phyloP scores from a whole-genome alignment of 2,797 vertebrate genomes.

The Glossophaga mutica region DNA sequence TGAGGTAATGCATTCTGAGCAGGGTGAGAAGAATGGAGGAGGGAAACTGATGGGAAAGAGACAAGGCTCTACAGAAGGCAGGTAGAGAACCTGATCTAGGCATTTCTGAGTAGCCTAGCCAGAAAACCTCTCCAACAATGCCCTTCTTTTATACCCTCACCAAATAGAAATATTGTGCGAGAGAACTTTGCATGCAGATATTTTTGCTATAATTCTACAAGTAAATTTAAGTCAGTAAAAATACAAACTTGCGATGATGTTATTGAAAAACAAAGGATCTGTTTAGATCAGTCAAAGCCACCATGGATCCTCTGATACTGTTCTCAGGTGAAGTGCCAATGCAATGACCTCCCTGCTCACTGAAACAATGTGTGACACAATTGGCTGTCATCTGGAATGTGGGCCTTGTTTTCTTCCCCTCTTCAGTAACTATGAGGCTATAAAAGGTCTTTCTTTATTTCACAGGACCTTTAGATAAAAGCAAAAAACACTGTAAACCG shows the following conservation, averaged over 20 bases:
- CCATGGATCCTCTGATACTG: neutral
- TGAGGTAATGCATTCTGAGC: neutral
- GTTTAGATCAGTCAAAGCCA: neutral
- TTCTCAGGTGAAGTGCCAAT: conserved; percentile 6
- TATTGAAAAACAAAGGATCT: neutral
- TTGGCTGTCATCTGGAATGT: neutral
- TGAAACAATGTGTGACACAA: neutral
- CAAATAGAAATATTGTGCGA: neutral
- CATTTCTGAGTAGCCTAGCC: neutral
- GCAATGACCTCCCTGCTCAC: neutral
- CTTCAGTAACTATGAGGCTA: neutral
- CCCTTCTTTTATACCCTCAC: conserved; percentile 22
- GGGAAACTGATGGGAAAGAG: neutral
- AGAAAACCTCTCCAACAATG: conserved; percentile 31
- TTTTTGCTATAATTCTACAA: conserved; percentile 52
- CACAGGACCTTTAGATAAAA: neutral
- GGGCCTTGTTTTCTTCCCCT: neutral
- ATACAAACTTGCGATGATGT: neutral
- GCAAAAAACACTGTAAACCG: neutral
- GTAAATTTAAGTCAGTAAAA: neutral
- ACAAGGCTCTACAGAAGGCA: neutral
- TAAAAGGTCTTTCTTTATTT: neutral
- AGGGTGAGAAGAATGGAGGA: neutral
- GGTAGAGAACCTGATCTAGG: neutral
- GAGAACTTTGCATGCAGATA: neutral